Base-by-base conservation (phyloP, 2,797 vertebrate species). In the Heteromormyrus szaboi region DNA sequence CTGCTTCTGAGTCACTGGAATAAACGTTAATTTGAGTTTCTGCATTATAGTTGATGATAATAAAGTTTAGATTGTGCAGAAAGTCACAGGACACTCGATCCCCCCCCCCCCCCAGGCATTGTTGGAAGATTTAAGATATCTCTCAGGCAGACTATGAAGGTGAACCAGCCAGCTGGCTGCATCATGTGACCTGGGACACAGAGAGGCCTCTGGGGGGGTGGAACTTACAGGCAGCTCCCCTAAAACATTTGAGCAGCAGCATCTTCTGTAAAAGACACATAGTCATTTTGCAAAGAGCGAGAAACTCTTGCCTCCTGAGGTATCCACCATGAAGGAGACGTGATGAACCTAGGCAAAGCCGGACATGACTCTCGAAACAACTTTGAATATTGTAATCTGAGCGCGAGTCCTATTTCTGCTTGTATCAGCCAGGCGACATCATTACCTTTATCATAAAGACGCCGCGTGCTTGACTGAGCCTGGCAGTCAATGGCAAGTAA, bases 61-160 rank as follows among this genome's bases (percentile, higher is more conserved):
- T 84, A 12, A 48, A 84, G 44, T 48, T 84, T 84, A 11, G 19
- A 46, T 83, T 46, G 81, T 29, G 44, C 19, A 84, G 76, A 22
- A 19, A 19, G 76, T 83, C 76, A 44, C 44, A 48, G 76, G 41
- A 48, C 44, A 72, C 65, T 72, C 12, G 12, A 72, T 33, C 12
- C 65, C 19, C 22, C 22, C 4, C 25, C 56, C 25, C 62, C 59
- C 8, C 25, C 25, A 37, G 65, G 81, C 46, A 48, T 84, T 12
- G 29, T 46, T 85, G 14, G 81, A 29, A 51, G 48, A 53, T 12
- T 51, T 53, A 51, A 51, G 50, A 51, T 53, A 53, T 51, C 84
- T 85, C 48, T 85, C 84, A 85, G 22, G 2, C 48, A 51, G 84
- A 85, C 22, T 53, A 51, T 85, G 84, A 85, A 85, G 84, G 84